Percentiles rank a stretch among this genome's conserved stretches.
Conservation (phyloP, 2,113 vertebrate species). For the Romanogobio albipinnatus region DNA sequence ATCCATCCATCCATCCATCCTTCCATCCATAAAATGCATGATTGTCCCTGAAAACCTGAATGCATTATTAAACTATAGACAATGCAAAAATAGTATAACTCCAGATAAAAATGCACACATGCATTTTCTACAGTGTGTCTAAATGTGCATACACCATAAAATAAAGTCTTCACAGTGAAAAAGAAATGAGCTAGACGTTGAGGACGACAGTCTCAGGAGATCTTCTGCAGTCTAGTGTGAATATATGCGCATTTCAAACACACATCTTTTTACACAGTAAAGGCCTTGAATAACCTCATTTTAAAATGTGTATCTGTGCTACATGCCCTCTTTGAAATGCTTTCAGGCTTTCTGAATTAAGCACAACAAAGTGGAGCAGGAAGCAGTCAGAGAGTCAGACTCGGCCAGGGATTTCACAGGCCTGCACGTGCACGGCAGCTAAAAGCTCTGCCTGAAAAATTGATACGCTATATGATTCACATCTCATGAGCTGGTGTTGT, state of each 20-base stretch:
- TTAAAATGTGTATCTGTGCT: constrained; percentile 45
- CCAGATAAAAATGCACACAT: not conserved
- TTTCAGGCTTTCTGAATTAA: constrained; percentile 50
- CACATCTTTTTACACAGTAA: not conserved
- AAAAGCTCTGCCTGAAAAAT: constrained; percentile 66
- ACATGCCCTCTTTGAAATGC: constrained; percentile 29
- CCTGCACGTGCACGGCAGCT: not conserved
- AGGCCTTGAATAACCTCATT: constrained; percentile 47
- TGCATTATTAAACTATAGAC: not conserved
- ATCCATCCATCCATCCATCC: too few species aligned
- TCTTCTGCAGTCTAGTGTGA: not conserved
- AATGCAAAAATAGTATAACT: not conserved
- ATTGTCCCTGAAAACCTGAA: not conserved
- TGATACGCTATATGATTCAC: constrained; percentile 55
- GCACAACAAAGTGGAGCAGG: constrained; percentile 61
- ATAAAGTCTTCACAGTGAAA: not conserved
- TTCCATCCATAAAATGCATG: too few species aligned
- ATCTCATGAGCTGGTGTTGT: constrained; percentile 5
- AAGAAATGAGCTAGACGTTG: not conserved
- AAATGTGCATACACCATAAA: not conserved
- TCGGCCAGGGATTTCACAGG: constrained; percentile 7
- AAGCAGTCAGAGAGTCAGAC: not conserved
- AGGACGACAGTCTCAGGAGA: not conserved
- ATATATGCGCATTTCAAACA: not conserved
- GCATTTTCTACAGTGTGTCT: not conserved